Evolutionary conservation across 92 coral and sea anemone species (phyloP).

Genomic region (Siderastrea radians): DNA sequence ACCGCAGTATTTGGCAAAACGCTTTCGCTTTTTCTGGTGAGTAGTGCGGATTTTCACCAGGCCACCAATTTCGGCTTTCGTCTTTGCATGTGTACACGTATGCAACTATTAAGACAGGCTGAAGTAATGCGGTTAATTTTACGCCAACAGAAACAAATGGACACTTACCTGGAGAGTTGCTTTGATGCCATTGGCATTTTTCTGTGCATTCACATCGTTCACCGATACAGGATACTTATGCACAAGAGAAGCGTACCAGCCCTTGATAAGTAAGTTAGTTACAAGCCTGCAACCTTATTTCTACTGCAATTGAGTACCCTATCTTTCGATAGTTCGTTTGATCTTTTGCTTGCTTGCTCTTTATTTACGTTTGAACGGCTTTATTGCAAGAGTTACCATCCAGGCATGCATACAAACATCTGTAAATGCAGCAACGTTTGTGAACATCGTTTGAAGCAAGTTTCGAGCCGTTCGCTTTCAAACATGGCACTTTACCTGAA

Average conservation of each 20-base stretch:
- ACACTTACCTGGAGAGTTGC: conserved; percentile 90
- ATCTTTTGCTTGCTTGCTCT: no score
- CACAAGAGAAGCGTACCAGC: conserved; percentile 98
- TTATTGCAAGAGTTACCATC: no score
- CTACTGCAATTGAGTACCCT: no score
- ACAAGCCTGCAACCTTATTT: background rate
- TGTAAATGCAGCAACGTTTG: no score
- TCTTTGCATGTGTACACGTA: background rate
- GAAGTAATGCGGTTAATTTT: background rate
- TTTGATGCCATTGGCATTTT: conserved; percentile 98
- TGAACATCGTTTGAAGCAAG: no score
- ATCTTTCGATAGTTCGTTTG: no score
- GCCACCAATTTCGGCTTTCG: background rate
- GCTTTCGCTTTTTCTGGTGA: conserved; percentile 88
- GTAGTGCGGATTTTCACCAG: background rate
- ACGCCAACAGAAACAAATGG: conserved; percentile 93
- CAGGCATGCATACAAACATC: no score
- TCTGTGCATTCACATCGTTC: conserved; percentile 94
- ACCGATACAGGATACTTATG: conserved; percentile 97
- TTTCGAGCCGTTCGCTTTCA: no score
- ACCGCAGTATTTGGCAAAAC: conserved; percentile 98
- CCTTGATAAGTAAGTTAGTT: conserved; percentile 93
- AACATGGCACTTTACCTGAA: no score
- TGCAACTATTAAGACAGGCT: background rate
- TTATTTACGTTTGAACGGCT: no score